These are phyloP conservation scores for Listrodromus nycthemerus DNA, from an alignment of 2,888 invertebrate genomes.

Conservation along the genomic window DNA sequence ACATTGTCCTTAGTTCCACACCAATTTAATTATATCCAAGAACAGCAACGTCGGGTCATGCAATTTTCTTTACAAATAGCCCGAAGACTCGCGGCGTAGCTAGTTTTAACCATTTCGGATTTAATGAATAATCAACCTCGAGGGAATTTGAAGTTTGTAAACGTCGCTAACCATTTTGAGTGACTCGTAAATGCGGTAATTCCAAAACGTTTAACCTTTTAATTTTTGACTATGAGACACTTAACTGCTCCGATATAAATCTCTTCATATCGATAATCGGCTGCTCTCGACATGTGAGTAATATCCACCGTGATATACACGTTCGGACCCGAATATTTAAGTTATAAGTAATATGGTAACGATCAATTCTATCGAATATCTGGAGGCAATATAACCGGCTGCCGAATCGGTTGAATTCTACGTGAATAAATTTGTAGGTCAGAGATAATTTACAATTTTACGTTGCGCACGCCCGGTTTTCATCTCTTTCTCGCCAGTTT, in stretches of 20 bases:
- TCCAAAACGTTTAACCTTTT: too few species aligned
- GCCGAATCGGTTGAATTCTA: conserved; percentile 22
- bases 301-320: conserved; percentile 18
- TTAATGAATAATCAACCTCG: neutral
- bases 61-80: conserved; percentile 9
- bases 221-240: neutral
- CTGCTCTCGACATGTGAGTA: conserved; percentile 4
- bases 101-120: neutral
- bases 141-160: neutral
- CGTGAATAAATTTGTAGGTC: conserved; percentile 48
- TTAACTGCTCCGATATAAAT: neutral
- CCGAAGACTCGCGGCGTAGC: neutral
- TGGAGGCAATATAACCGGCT: conserved; percentile 38
- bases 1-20: neutral
- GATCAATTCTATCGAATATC: conserved; percentile 40
- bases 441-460: conserved; percentile 44
- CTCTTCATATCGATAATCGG: conserved; percentile 24
- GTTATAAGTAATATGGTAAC: conserved; percentile 31
- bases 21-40: conserved; percentile 3
- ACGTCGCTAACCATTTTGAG: neutral
- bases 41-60: neutral
- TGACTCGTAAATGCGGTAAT: neutral
- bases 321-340: conserved; percentile 12
- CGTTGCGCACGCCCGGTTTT: conserved; percentile 3
- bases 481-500: neutral